Evolutionary conservation across 2,888 invertebrate genomes (phyloP), one percentile per base, ranked within the genome.

Genomic region (Pseudococcus viburni): DNA sequence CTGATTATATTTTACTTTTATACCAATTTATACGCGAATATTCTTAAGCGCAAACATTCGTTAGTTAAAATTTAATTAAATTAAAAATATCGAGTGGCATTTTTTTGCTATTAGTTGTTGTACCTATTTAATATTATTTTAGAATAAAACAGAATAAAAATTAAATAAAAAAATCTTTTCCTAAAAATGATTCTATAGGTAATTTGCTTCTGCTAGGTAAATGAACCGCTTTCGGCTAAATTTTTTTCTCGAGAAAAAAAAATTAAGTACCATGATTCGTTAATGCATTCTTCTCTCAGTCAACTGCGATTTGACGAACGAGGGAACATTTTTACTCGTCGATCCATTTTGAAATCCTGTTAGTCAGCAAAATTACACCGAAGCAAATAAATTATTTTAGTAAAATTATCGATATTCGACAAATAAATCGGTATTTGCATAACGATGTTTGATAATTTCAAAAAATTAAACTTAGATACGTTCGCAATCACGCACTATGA

Each of bases 11-110:
- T 59, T 59, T 85, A 85, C 64, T 85, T 85, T 85, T 85, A 85
- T 85, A 85, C 85, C 85, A 85, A 59, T 85, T 85, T 85, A 85
- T 85, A 85, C 19, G 64, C 64, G 59, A 83, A 39, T 85, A 85
- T 85, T 64, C 51, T 85, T 85, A 85, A 85, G 85, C 42, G 42
- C 39, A 64, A 85, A 85, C 48, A 85, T 85, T 85, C 85, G 55
- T 85, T 59, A 42, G 64, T 85, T 85, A n/a, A 85, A 55, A 59
- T 17, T 85, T 85, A 85, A 55, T 85, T 84, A 19, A 77, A 77
- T 77, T 39, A 39, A 17, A 77, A 77, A 46, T 6, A 83, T 19
- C 19, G 42, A 83, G 46, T 19, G 80, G 80, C 46, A 83, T 83
- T 83, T 83, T 77, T 83, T 46, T 83, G 80, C 80, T 42, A 83